Percentiles rank a stretch among this genome's conserved stretches.
These are phyloP conservation scores for Punctoribates punctum DNA, from an alignment of 2,888 invertebrate genomes.

Conservation along the genomic window DNA sequence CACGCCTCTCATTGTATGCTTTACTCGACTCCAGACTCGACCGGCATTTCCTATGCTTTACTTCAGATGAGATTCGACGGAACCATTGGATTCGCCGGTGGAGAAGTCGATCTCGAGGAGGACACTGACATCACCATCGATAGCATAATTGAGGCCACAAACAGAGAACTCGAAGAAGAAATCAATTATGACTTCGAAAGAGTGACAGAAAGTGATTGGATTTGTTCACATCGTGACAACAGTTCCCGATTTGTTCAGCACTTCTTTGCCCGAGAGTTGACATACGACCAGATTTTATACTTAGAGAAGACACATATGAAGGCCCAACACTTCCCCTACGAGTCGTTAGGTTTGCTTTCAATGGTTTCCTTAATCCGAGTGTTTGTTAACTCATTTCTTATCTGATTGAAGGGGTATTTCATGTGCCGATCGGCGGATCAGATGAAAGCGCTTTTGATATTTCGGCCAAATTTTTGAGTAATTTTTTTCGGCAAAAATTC, in stretches of 20 bases:
- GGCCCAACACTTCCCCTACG: background rate
- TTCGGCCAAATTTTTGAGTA: conserved; percentile 56
- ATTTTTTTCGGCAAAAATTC: conserved; percentile 15
- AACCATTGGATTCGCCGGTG: conserved; percentile 21
- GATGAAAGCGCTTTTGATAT: background rate
- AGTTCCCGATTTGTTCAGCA: background rate
- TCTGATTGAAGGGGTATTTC: background rate
- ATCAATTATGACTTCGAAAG: conserved; percentile 3
- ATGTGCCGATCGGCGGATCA: background rate
- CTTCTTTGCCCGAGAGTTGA: conserved; percentile 7
- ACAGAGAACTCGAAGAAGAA: conserved; percentile 32
- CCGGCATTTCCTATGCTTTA: conserved; percentile 1
- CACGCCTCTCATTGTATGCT: conserved; percentile 52
- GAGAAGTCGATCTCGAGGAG: background rate
- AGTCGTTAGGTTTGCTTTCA: conserved; percentile 13
- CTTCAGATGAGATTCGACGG: conserved; percentile 27
- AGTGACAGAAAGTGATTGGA: background rate
- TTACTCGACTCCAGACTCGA: background rate
- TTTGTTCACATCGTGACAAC: background rate
- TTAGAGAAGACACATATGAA: conserved; percentile 5
- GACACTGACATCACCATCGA: background rate
- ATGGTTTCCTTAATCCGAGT: background rate
- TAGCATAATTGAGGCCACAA: background rate
- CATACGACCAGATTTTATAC: background rate
- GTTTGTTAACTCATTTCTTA: background rate